Percentiles rank a stretch among this genome's conserved stretches.
phyloP scores from a whole-genome alignment of 53 echinoderm and acorn worm genomes.

The Hippasteria phrygiana region DNA sequence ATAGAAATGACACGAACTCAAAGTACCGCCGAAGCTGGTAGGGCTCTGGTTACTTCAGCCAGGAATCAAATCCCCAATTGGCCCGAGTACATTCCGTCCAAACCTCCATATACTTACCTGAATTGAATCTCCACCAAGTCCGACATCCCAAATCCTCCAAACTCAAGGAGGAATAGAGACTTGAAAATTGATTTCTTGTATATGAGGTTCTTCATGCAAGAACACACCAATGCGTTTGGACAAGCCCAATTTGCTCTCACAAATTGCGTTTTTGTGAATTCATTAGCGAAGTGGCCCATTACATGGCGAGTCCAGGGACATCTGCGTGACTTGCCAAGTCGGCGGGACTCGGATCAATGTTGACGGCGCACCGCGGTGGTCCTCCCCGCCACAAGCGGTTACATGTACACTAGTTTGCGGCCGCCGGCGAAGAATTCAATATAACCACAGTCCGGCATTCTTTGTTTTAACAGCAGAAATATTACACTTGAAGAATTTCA shows the following conservation, averaged over 20 bases:
- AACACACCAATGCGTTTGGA: slow-evolving; percentile 34
- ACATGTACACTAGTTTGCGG: slow-evolving; percentile 60
- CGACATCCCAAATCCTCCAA: slow-evolving; percentile 2
- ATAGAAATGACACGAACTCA: slow-evolving; percentile 62
- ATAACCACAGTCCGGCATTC: slow-evolving; percentile 24
- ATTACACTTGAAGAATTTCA: not conserved
- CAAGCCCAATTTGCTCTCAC: slow-evolving; percentile 55
- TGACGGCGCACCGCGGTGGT: slow-evolving; percentile 61
- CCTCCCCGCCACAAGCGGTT: slow-evolving; percentile 50
- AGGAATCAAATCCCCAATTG: slow-evolving; percentile 27
- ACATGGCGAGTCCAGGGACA: not conserved
- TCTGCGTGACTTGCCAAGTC: slow-evolving; percentile 42
- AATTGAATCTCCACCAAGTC: not conserved
- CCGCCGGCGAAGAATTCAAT: slow-evolving; percentile 35
- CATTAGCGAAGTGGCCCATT: slow-evolving; percentile 31
- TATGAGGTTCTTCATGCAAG: slow-evolving; percentile 24
- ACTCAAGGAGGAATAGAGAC: not conserved
- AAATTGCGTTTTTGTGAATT: slow-evolving; percentile 57
- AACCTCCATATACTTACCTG: not conserved
- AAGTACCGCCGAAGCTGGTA: slow-evolving; percentile 26
- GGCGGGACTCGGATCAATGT: slow-evolving; percentile 14
- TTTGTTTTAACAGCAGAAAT: slow-evolving; percentile 23
- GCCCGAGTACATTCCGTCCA: slow-evolving; percentile 33
- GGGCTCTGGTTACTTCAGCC: not conserved
- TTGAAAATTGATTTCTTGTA: not conserved